A percentile compares a stretch with the other conserved stretches of the same genome.
Conservation (phyloP, 2,113 vertebrate genomes). For the Falcunculus frontatus region DNA sequence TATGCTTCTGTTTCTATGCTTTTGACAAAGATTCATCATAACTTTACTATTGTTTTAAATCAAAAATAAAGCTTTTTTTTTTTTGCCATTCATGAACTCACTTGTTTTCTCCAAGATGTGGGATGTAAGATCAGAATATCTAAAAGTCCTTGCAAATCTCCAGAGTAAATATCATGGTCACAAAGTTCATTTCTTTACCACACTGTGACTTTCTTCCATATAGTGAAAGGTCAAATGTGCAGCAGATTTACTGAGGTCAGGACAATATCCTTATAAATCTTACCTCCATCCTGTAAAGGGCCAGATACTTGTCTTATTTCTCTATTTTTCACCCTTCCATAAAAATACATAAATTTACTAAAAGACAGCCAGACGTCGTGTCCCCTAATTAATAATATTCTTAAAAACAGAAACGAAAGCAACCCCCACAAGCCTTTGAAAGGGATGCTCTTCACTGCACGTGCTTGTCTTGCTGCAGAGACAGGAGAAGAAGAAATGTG, state of each 20-base stretch:
- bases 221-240: background rate
- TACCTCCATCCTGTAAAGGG: background rate
- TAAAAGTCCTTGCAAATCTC: background rate
- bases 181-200: background rate
- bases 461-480: background rate
- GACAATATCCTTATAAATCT: background rate
- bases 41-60: background rate
- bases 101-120: background rate
- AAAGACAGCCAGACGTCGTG: background rate
- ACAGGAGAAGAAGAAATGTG: background rate
- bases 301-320: background rate
- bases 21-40: background rate
- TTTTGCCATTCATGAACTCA: background rate
- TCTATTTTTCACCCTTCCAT: background rate
- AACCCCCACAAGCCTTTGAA: background rate
- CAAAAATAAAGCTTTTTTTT: background rate
- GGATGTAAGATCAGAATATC: background rate
- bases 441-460: background rate
- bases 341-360: background rate
- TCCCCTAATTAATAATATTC: background rate
- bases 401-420: background rate
- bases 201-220: background rate
- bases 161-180: background rate
- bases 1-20: background rate
- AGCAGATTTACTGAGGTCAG: background rate